Evolutionary conservation across 2,113 vertebrate genomes (phyloP), one percentile per base, ranked within the genome.

Genomic region (Galeopterus variegatus): DNA sequence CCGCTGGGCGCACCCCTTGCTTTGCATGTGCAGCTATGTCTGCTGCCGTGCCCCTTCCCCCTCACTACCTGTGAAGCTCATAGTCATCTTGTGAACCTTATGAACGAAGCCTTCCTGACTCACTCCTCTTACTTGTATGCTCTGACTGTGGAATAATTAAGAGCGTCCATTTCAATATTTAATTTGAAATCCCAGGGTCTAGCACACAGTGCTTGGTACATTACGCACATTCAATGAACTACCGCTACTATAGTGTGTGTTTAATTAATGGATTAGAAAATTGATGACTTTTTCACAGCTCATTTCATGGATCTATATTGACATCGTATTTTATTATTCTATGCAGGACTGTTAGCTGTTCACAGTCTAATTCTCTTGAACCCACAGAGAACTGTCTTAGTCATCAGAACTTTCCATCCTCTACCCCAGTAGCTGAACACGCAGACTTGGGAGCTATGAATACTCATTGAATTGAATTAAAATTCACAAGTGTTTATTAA

Each of bases 261-360:
- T 92, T 90, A 83, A 67, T 54, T 48, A 72, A 33, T 48, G n/a
- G 41, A n/a, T 82, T 84, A 85, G 86, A 94, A 87, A n/a, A 88
- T 21, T 58, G 70, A 58, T 36, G 54, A 79, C 19, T 62, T 84
- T 94, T 95, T 72, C 31, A 67, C n/a, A 94, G 88, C 50, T 76
- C 41, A 41, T 77, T 88, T 94, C 90, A 50, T 36, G 26, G 70
- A 23, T 69, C 58, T 81, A 17, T 77, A 45, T 15, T 56, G 84
- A 95, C n/a, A 45, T 87, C 41, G 26, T 8, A 73, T 88, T 94
- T 94, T 87, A 62, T 84, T 88, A 77, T 72, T 95, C 90, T 82
- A 3, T 56, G 48, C 64, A 48, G 65, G 58, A 67, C 23, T 76
- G 8, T 90, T 93, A 31, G 58, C 67, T 82, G 84, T 81, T 96